Base-by-base conservation (phyloP, 2,888 invertebrate species). In the Hemistola chrysoprasaria region DNA sequence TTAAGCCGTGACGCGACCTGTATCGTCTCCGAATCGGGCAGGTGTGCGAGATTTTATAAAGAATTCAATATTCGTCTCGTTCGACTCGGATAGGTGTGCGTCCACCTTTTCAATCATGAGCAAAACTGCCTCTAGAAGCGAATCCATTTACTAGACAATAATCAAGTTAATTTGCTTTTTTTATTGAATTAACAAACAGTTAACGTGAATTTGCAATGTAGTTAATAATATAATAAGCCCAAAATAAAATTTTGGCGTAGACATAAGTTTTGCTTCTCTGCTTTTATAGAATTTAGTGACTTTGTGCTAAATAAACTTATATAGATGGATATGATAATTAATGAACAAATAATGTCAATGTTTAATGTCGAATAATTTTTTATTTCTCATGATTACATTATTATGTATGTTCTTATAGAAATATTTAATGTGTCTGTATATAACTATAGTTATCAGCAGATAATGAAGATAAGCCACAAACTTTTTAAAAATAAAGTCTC, bases 191-290 rank as follows among this genome's bases (percentile, higher is more conserved):
- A n/a, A n/a, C n/a, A n/a, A n/a, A n/a, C n/a, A n/a, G n/a, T n/a
- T n/a, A n/a, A n/a, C n/a, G n/a, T n/a, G n/a, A n/a, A n/a, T n/a
- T n/a, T n/a, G n/a, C n/a, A n/a, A n/a, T 16, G 16, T 4, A 16
- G 16, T 20, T 28, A 33, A 25, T n/a, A n/a, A n/a, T n/a, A n/a
- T n/a, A n/a, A n/a, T n/a, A 29, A 40, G 25, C 6, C 37, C 36
- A 45, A 40, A 40, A 40, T 40, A 1, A 27, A 37, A 46, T 46
- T 37, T 46, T 40, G 45, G 40, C 22, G 11, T 26, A 30, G 24
- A 22, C 16, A 1, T 45, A 45, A 28, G 24, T 11, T 8, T 20
- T 6, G 6, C 29, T 30, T 3, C 16, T 6, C 8, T 16, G n/a
- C 11, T 39, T 20, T 7, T 39, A 23, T 9, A 22, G 3, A 22